Evolutionary conservation across 2,888 invertebrate genomes (phyloP).

Genomic region (Stramonita haemastoma): DNA sequence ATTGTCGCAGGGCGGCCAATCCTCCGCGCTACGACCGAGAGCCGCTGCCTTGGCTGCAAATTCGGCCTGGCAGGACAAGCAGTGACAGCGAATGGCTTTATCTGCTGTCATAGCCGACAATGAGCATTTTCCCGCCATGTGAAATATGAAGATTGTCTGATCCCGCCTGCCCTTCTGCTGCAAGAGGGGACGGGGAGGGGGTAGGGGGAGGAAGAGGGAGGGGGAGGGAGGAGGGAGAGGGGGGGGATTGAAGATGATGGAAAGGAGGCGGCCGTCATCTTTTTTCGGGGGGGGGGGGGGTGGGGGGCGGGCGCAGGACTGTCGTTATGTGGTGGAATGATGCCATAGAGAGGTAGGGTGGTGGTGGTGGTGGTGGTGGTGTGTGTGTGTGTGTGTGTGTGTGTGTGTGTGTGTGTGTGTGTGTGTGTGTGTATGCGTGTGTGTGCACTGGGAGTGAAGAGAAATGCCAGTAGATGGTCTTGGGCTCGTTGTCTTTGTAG

Average conservation of each 20-base stretch:
- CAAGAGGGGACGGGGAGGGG: not conserved
- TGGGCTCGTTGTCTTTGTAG: no score
- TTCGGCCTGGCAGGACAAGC: constrained; percentile 45
- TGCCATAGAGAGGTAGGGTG: not conserved
- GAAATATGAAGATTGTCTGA: constrained; percentile 52
- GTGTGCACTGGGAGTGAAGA: no score
- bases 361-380: not conserved
- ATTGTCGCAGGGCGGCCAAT: constrained; percentile 36
- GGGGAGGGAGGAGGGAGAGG: not conserved
- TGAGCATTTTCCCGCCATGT: constrained; percentile 50
- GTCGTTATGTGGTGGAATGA: not conserved
- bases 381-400: no score
- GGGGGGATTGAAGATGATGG: not conserved
- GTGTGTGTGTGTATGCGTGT: no score
- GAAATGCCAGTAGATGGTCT: no score
- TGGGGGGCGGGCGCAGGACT: not conserved
- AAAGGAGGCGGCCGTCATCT: no score
- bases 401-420: no score
- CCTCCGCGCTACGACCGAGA: constrained; percentile 38
- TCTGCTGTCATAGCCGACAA: constrained; percentile 50
- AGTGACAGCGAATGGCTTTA: constrained; percentile 49
- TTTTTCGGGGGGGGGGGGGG: no score
- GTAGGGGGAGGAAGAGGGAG: not conserved
- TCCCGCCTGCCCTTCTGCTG: constrained; percentile 30
- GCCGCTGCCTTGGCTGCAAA: constrained; percentile 44